Evolutionary conservation across 1,140 invertebrate genomes (phyloP), one percentile per base, ranked within the genome.

Genomic region (Zaprionus gabonicus): DNA sequence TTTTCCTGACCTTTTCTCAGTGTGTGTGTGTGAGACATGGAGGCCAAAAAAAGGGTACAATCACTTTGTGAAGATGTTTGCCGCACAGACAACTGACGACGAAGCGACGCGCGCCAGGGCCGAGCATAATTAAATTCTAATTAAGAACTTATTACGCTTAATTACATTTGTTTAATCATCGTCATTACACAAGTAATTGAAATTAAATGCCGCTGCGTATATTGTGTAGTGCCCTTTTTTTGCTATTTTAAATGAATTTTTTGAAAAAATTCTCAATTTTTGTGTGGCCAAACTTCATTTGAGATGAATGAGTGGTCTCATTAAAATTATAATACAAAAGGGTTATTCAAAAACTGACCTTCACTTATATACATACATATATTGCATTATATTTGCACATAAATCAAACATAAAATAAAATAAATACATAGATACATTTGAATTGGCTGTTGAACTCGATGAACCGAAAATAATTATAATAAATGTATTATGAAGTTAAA

Each of bases 1-100:
- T 74, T 78, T 78, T 74, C 71, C 71, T 74, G 71, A 78, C 76
- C 59, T 78, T 74, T 74, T 73, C 57, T 36, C 17, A 28, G 31
- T 62, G 15, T 49, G 20, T 46, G 36, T 17, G 46, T 49, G 20
- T 41, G 36, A 27, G 70, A 71, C 53, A 23, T 36, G 68, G 10
- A 9, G 9, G n/a, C 38, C 1, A 10, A 28, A 44, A 59, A 69
- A 60, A 55, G 56, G 71, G 66, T 41, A 63, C 53, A 57, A 49
- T 58, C 57, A 64, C 59, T 75, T 70, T 49, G 55, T 49, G 15
- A 64, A 57, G 53, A 46, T 75, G 72, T 70, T 75, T 70, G 72
- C 27, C 15, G 4, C 36, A 38, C 36, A 38, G 12, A 38, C 23
- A 2, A 23, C 23, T 1, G 2, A 23, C 23, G 23, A 23, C 36